These are phyloP conservation scores for Trinorchestia longiramus DNA, from an alignment of 1,140 invertebrate genomes.

Conservation along the genomic window DNA sequence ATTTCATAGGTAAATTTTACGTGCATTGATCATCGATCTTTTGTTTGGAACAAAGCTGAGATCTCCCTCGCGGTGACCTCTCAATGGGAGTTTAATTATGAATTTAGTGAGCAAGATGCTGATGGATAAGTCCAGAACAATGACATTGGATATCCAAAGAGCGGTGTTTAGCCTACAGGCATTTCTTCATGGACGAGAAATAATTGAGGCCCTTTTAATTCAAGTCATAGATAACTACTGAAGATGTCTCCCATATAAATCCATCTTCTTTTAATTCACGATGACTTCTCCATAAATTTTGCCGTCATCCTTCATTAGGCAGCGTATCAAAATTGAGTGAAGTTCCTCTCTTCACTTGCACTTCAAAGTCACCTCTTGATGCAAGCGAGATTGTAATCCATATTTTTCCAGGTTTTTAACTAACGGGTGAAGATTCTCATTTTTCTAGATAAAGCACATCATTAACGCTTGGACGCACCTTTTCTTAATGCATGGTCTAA, in stretches of 20 bases:
- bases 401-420: not conserved
- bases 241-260: slow-evolving; percentile 9
- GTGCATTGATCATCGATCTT: not conserved
- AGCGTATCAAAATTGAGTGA: not conserved
- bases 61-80: not conserved
- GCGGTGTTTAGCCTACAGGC: not conserved
- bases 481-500: too few species aligned
- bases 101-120: not conserved
- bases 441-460: too few species aligned
- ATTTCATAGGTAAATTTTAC: not conserved
- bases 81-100: not conserved
- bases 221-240: not conserved
- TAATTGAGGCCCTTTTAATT: not conserved
- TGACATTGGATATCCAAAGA: not conserved
- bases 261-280: not conserved
- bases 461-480: too few species aligned
- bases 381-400: not conserved
- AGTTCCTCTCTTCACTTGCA: not conserved
- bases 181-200: not conserved
- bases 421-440: too few species aligned
- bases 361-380: not conserved
- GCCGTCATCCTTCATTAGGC: not conserved
- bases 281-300: not conserved
- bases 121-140: slow-evolving; percentile 7
- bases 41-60: not conserved